Evolutionary conservation across 1,140 invertebrate species (phyloP), one percentile per base, ranked within the genome.

Genomic region (Bombus balteatus): DNA sequence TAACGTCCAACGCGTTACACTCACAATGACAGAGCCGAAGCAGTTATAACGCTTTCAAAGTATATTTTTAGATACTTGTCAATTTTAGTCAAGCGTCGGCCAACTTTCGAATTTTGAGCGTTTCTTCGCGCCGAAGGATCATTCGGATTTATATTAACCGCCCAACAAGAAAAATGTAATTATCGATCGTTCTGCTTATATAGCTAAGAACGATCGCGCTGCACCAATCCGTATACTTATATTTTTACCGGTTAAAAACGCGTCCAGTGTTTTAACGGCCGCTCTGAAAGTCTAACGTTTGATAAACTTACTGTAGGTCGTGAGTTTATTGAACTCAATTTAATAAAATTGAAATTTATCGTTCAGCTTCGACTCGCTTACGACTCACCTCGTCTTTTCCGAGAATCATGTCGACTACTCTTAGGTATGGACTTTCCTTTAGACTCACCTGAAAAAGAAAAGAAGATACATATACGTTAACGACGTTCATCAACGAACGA

Each of bases 391-490:
- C 86, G 77, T 66, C n/a, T 86, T 82, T 86, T 68, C 6, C 84
- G 83, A 65, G 57, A 83, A 73, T 73, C 89, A 91, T 90, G 77
- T n/a, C 88, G 86, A 43, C 81, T 81, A 82, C 79, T 85, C 90
- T 91, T 92, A 79, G 89, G 86, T 79, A 92, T 65, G 68, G 90
- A 87, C 81, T 91, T 93, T 87, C 88, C 78, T 89, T 94, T 93
- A 4, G 85, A 94, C 94, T 95, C 93, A 95, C 94, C 93, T 95
- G 93, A 0, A 95, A 95, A 88, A 92, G 37, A 92, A 91, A 91
- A 25, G 68, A 80, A 53, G 6, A 85, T 66, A 15, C 28, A 18
- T 9, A 37, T 39, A 18, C 5, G 47, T 53, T 53, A 53, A 53
- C 18, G 47, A 53, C 18, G 47, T 53, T 53, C 47, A 22, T 62